phyloP scores from a whole-genome alignment of 2,797 vertebrate genomes.

The Clarias platycephalus region DNA sequence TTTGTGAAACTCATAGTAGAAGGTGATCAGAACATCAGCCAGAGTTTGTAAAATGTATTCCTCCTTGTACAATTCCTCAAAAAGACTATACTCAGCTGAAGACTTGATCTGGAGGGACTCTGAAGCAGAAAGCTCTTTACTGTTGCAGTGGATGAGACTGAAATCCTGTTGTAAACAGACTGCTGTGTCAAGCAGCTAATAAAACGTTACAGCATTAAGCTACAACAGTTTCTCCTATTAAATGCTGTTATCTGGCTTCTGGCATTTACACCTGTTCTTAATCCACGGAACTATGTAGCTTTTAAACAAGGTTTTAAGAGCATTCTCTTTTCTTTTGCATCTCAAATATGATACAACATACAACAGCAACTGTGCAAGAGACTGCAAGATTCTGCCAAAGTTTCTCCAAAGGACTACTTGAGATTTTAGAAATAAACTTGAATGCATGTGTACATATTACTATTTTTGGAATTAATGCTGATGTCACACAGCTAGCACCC shows the following conservation, averaged over 20 bases:
- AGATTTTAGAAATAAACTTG: conserved; percentile 9
- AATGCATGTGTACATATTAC: neutral
- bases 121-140: neutral
- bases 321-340: neutral
- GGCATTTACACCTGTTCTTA: neutral
- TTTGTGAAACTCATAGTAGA: neutral
- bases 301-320: conserved; percentile 3
- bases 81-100: neutral
- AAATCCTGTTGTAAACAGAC: neutral
- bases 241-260: neutral
- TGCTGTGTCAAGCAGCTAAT: neutral
- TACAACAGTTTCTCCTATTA: neutral
- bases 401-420: neutral
- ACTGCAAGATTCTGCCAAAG: neutral
- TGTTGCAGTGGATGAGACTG: neutral
- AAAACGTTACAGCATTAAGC: conserved; percentile 1
- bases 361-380: neutral
- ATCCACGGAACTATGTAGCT: neutral
- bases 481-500: conserved; percentile 7
- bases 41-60: neutral
- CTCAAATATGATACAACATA: neutral
- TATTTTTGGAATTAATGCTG: conserved; percentile 15
- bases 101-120: neutral
- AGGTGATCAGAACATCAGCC: neutral
- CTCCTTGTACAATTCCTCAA: neutral